A percentile compares a stretch with the other conserved stretches of the same genome.
Evolutionary conservation across 2,113 vertebrate species (phyloP).

Genomic region (Rhinoderma darwinii): DNA sequence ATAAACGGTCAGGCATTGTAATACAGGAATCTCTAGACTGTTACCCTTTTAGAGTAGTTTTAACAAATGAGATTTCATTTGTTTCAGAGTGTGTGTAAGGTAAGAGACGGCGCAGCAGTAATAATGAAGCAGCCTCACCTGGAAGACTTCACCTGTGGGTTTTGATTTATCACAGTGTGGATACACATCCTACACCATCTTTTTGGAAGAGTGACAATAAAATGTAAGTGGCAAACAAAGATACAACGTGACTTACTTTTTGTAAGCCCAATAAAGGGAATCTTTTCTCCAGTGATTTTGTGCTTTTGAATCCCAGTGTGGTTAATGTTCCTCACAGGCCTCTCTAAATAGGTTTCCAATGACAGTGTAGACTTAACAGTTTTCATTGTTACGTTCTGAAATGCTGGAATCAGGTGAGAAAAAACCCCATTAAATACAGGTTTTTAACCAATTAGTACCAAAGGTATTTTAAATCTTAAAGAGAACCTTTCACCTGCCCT

Average conservation of each 20-base stretch:
- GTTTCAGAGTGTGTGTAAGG: neutral
- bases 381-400: neutral
- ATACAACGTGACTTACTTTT: constrained; percentile 54
- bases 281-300: neutral
- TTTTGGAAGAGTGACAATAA: constrained; percentile 11
- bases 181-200: constrained; percentile 13
- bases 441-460: too few relatives aligned
- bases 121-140: neutral
- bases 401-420: neutral
- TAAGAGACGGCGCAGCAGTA: neutral
- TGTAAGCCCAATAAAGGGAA: constrained; percentile 65
- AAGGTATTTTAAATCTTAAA: too few relatives aligned
- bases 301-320: constrained; percentile 20
- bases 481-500: too few relatives aligned
- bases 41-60: neutral
- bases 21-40: neutral
- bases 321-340: neutral
- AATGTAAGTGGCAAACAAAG: neutral
- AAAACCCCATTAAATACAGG: neutral
- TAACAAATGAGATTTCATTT: neutral
- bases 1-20: neutral
- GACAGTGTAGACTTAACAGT: neutral
- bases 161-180: neutral
- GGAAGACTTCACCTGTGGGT: neutral
- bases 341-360: constrained; percentile 27